phyloP scores from a whole-genome alignment of 2,888 invertebrate species.

The Thyatira batis region DNA sequence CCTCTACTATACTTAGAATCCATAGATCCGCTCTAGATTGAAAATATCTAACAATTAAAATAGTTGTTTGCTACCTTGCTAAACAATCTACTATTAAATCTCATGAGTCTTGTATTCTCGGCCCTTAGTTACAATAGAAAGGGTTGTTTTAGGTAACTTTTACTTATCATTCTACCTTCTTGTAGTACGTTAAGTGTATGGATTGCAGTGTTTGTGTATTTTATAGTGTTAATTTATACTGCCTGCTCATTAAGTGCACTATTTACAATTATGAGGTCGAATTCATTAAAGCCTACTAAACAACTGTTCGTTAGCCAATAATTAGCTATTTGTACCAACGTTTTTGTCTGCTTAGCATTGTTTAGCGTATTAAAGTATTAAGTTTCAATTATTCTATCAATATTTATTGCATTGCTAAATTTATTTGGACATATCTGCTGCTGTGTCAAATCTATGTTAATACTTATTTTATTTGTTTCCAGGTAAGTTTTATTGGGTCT shows the following conservation, averaged over 20 bases:
- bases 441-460: neutral
- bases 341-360: conserved; percentile 15
- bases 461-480: conserved; percentile 28
- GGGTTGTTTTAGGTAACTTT: neutral
- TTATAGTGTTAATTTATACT: conserved; percentile 2
- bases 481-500: conserved; percentile 44
- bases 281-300: conserved; percentile 39
- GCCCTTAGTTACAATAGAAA: no score
- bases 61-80: no score
- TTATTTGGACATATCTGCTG: neutral
- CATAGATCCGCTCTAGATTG: no score
- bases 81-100: no score
- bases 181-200: neutral
- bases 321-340: conserved; percentile 11
- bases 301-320: conserved; percentile 31
- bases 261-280: conserved; percentile 28
- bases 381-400: neutral
- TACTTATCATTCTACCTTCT: neutral
- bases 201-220: neutral
- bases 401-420: neutral
- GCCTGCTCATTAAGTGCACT: conserved; percentile 5
- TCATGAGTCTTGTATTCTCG: no score
- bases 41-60: no score
- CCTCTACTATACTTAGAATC: no score
- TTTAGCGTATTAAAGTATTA: conserved; percentile 6